Evolutionary conservation across 2,113 vertebrate genomes (phyloP).

Genomic region (Periophthalmus modestus): DNA sequence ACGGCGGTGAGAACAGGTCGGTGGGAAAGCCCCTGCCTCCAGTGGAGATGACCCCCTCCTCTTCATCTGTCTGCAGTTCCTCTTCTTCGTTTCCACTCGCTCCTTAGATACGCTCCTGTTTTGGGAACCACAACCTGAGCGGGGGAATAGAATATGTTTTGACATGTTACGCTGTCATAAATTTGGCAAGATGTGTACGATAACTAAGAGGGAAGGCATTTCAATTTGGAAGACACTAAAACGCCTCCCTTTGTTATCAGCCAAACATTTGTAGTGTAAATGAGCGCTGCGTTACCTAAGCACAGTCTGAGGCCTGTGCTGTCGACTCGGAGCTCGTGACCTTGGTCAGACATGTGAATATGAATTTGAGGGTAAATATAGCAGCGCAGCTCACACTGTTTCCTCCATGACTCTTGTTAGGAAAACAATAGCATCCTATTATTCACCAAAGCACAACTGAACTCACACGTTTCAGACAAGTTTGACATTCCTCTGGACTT

Average conservation of each 20-base stretch:
- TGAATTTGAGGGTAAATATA: conserved; percentile 68
- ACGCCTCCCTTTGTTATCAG: neutral
- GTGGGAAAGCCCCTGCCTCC: conserved; percentile 68
- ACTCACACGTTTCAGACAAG: conserved; percentile 26
- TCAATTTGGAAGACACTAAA: neutral
- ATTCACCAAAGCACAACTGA: conserved; percentile 46
- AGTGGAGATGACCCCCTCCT: conserved; percentile 42
- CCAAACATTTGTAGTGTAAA: conserved; percentile 7
- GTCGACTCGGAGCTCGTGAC: conserved; percentile 24
- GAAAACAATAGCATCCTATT: conserved; percentile 72
- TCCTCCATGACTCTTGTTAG: conserved; percentile 65
- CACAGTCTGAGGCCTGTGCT: conserved; percentile 22
- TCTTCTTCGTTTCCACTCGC: conserved; percentile 15
- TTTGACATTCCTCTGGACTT: conserved; percentile 19
- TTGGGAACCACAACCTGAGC: conserved; percentile 23
- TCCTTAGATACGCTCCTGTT: conserved; percentile 30
- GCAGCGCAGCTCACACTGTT: conserved; percentile 57
- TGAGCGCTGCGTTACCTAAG: neutral
- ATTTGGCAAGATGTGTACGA: neutral
- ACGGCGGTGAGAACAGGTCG: conserved; percentile 13
- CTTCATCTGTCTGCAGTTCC: conserved; percentile 13
- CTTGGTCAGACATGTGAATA: conserved; percentile 58
- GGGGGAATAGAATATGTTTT: conserved; percentile 20
- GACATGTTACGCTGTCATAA: conserved; percentile 1
- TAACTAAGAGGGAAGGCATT: neutral